phyloP scores from a whole-genome alignment of 2,797 vertebrate species.

The Helarctos malayanus region DNA sequence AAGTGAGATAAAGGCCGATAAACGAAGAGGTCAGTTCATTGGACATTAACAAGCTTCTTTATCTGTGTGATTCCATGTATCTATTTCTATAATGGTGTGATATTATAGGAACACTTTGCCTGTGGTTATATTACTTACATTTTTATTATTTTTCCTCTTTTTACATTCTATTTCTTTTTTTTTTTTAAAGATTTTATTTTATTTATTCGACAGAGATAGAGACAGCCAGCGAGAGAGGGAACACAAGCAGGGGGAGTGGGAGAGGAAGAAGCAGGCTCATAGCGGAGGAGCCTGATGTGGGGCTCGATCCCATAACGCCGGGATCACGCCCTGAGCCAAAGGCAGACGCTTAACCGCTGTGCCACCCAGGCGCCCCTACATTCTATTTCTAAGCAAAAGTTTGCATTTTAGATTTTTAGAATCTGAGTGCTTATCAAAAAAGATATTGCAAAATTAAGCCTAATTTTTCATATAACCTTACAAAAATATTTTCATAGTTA shows the following conservation, averaged over 20 bases:
- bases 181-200: no score
- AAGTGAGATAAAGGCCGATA: not conserved
- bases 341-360: no score
- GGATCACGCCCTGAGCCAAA: no score
- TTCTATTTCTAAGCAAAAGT: slow-evolving; percentile 25
- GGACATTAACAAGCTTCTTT: not conserved
- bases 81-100: not conserved
- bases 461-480: slow-evolving; percentile 55
- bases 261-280: no score
- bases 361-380: not conserved
- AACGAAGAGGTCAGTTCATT: not conserved
- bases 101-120: not conserved
- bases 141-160: slow-evolving; percentile 23
- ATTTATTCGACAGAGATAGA: no score
- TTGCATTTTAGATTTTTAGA: slow-evolving; percentile 67
- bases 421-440: slow-evolving; percentile 66
- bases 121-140: slow-evolving; percentile 10
- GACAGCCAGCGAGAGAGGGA: no score
- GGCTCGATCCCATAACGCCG: no score
- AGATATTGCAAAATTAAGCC: slow-evolving; percentile 61
- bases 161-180: slow-evolving; percentile 57
- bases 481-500: slow-evolving; percentile 77
- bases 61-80: not conserved
- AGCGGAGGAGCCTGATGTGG: no score
- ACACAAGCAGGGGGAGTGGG: no score